Evolutionary conservation across 2,113 vertebrate genomes (phyloP), one percentile per base, ranked within the genome.

Genomic region (Notothenia coriiceps): DNA sequence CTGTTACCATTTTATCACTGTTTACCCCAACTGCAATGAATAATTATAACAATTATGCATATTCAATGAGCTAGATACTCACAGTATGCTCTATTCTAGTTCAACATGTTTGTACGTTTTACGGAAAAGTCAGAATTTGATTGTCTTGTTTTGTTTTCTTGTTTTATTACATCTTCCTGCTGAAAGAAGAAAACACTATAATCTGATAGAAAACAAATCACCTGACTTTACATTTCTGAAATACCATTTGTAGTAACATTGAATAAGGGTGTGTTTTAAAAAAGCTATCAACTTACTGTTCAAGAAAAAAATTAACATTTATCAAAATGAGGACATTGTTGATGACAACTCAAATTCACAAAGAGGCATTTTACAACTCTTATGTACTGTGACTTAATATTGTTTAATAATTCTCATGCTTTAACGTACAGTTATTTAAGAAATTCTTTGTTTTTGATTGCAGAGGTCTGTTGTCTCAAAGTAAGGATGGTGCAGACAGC

Each of bases 401-500:
- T 5, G 15, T 14, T 49, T 6, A 49, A 56, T 56, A 3, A 43
- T 17, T 13, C 17, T 22, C 46, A 20, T 0, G 1, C 0, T 63
- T 47, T 0, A 40, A 47, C 25, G 54, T 25, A 10, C n/a, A 20
- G 8, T 46, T 11, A 22, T 50, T 17, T 11, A 17, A 44, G 13
- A 56, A 56, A 22, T 61, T 15, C 5, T 57, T 55, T 43, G 15
- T 71, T 18, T 74, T 29, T 52, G 25, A 70, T 52, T 29, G 50
- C 70, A 98, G 97, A 86, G 91, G 94, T 77, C 94, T 98, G 69
- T 66, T 83, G 59, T 90, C 95, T 2, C 92, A 86, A 40, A 88
- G 94, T 46, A 96, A 96, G 50, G 97, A 98, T 1, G 91, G 91
- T 1, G 92, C 96, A 0, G 97, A 98, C 88, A 95, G 95, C 64